phyloP scores from a whole-genome alignment of 2,113 vertebrate species.

The Irena cyanogastra region DNA sequence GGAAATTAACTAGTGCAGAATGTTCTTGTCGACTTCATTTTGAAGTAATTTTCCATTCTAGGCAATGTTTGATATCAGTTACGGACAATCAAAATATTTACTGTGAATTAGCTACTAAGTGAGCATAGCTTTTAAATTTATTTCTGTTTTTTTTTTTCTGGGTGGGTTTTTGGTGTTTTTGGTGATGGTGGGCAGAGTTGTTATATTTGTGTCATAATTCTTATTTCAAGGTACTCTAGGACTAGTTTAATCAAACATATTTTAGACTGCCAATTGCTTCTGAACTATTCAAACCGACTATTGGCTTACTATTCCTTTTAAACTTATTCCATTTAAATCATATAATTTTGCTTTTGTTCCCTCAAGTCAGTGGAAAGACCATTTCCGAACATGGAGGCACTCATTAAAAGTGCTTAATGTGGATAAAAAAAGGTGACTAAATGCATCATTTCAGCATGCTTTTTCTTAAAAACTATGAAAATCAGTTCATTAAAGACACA shows the following conservation, averaged over 20 bases:
- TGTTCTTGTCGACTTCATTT: neutral
- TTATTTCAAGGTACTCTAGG: neutral
- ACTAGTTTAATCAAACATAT: neutral
- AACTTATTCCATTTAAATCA: neutral
- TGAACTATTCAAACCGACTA: neutral
- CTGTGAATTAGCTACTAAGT: neutral
- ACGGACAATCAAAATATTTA: neutral
- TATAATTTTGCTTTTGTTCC: neutral
- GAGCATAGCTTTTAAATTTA: neutral
- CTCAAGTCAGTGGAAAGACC: neutral
- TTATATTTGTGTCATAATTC: neutral
- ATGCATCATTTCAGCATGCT: neutral
- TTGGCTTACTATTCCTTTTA: neutral
- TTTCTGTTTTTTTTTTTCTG: neutral
- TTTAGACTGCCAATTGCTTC: neutral
- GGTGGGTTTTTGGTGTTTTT: neutral
- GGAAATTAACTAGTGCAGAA: neutral
- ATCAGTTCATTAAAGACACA: neutral
- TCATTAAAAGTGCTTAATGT: neutral
- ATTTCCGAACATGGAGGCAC: neutral
- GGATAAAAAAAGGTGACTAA: neutral
- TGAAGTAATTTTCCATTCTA: neutral
- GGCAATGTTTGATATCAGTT: neutral
- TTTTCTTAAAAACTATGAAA: conserved; percentile 1
- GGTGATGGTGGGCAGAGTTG: neutral